Evolutionary conservation across 2,113 vertebrate species (phyloP), one percentile per base, ranked within the genome.

Genomic region (Promerops cafer): DNA sequence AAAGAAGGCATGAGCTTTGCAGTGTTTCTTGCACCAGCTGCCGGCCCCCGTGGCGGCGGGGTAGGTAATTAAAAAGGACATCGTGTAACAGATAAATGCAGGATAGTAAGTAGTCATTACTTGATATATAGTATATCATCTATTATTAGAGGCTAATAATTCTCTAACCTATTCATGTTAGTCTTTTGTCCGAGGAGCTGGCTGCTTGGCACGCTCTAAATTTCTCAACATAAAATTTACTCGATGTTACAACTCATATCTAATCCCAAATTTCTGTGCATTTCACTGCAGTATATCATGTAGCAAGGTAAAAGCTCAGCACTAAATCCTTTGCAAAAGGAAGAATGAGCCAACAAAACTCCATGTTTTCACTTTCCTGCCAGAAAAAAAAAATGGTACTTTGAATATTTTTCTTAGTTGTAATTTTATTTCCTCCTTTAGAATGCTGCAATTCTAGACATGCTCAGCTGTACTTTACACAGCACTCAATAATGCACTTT

Each of bases 101-200:
- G 86, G 90, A 96, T 75, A 95, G 65, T 84, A 93, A 93, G 88
- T 69, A 93, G 65, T 92, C 94, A 92, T 94, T 94, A 93, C 49
- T 90, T 94, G 93, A 96, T 92, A 95, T 95, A 95, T 68, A 91
- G 52, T 64, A 88, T 90, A 93, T 95, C 60, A 81, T 93, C 96
- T 96, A 96, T 91, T 95, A 95, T 97, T 93, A 94, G 93, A 68
- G 84, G 89, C 94, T 91, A 96, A 95, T 96, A 97, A 95, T 91
- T 95, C 94, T 91, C 85, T 90, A 95, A 96, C 89, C 91, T 94
- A 95, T 93, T 95, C 93, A 61, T 53, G 81, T 80, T 95, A 92
- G 85, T 75, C 91, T 95, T 96, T 94, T 96, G 93, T 95, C 91
- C 21, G 0, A 35, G 80, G 47, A 94, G 93, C 71, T 57, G 59